Base-by-base conservation (phyloP, 2,797 vertebrate species). In the Cyclopterus lumpus region DNA sequence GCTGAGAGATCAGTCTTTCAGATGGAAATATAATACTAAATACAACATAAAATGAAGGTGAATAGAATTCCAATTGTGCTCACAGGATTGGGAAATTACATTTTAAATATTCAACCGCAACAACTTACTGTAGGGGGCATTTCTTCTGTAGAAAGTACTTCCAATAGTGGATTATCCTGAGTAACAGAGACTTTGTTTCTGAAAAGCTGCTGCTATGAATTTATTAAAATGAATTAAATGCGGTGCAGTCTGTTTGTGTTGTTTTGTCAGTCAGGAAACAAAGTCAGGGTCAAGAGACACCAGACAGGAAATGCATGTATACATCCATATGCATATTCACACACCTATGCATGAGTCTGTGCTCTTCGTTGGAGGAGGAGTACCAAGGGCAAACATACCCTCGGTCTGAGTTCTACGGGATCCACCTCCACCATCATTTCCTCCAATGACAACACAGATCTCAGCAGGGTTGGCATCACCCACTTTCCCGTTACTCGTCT, bases 381-480 rank as follows among this genome's bases (percentile, higher is more conserved):
- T 87, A 89, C 93, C 92, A 89, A 93, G 91, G 91, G 92, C 90
- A 85, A 94, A 94, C 95, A 95, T 94, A 97, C 97, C 98, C 20
- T 98, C 97, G 2, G 96, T 95, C 93, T 97, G 98, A 88, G 97
- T 94, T 93, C 96, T 96, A 79, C 97, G 96, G 73, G 97, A 96
- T 0, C 95, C 96, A 20, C 74, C 86, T 82, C 95, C 89, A 60
- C 86, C 84, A 32, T 93, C 91, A 60, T 79, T 90, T 73, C 96
- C 97, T 0, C 98, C 98, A 10, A 99, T 97, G 83, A 99, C 97
- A 88, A 99, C 98, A 5, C 98, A 99, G 93, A 99, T 99, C 92
- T 99, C 98, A 0, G 98, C 97, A 0, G 98, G 98, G 0, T 96
- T 96, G n/a, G 92, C 89, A 0, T 95, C 84, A 3, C 94, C 94